phyloP scores from a whole-genome alignment of 2,888 invertebrate species.

The Endomychus coccineus region DNA sequence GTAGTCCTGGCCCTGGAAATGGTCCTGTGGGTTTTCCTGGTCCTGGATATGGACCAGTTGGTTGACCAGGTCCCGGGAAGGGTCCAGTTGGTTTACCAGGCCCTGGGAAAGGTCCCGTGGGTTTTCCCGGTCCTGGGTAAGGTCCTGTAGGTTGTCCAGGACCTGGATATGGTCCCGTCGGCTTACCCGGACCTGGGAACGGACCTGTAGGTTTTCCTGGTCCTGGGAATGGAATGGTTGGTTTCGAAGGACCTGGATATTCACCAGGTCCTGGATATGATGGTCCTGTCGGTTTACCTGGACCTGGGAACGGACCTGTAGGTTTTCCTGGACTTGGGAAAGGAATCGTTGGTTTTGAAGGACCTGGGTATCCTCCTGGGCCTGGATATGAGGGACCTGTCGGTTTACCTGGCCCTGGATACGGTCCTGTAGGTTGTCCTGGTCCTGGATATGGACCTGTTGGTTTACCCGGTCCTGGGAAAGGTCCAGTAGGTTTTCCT shows the following conservation, averaged over 20 bases:
- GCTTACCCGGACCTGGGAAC: slow-evolving; percentile 14
- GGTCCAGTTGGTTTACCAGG: slow-evolving; percentile 11
- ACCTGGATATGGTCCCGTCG: slow-evolving; percentile 17
- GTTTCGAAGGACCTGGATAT: slow-evolving; percentile 10
- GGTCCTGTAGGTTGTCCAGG: slow-evolving; percentile 17
- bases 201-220: slow-evolving; percentile 17
- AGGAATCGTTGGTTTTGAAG: slow-evolving; percentile 14
- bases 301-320: slow-evolving; percentile 16
- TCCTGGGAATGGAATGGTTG: slow-evolving; percentile 7
- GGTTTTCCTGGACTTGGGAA: slow-evolving; percentile 14
- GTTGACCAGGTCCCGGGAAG: slow-evolving; percentile 11
- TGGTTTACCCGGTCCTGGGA: slow-evolving; percentile 3
- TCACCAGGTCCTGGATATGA: slow-evolving; percentile 7
- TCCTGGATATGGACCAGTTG: slow-evolving; percentile 5
- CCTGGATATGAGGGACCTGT: slow-evolving; percentile 5
- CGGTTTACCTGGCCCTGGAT: slow-evolving; percentile 13
- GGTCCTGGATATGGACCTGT: slow-evolving; percentile 19
- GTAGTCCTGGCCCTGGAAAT: slow-evolving; percentile 19
- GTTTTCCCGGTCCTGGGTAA: slow-evolving; percentile 13
- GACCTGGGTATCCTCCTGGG: slow-evolving; percentile 14
- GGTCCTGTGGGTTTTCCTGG: slow-evolving; percentile 14
- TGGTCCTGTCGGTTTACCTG: slow-evolving; percentile 19
- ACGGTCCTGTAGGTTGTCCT: slow-evolving; percentile 16
- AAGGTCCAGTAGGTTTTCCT: slow-evolving; percentile 13
- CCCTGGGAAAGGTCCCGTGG: slow-evolving; percentile 16